Conservation (phyloP, 2,113 vertebrate species). For the Atherinomorus stipes region DNA sequence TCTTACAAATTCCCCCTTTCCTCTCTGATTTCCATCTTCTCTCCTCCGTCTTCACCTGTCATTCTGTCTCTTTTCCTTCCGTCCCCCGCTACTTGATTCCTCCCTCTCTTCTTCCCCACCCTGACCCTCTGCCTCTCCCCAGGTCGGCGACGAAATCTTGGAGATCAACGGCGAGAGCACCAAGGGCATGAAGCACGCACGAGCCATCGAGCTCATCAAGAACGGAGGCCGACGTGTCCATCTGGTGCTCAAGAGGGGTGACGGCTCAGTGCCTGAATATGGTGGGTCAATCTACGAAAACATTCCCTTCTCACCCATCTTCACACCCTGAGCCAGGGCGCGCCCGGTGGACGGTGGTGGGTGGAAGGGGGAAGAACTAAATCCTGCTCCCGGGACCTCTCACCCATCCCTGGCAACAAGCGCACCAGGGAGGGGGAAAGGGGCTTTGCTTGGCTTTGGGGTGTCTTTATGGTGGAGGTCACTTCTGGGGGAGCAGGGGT, state of each 20-base stretch:
- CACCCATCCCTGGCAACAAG: slow-evolving; percentile 80
- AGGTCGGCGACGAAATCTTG: slow-evolving; percentile 98
- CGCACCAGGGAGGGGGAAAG: slow-evolving; percentile 77
- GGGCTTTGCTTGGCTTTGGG: slow-evolving; percentile 79
- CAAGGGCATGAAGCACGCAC: slow-evolving; percentile 98
- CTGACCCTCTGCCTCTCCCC: not conserved
- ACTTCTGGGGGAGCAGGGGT: slow-evolving; percentile 80
- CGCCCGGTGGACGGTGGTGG: slow-evolving; percentile 64
- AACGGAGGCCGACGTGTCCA: slow-evolving; percentile 94
- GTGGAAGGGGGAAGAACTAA: slow-evolving; percentile 52
- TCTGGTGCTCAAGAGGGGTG: slow-evolving; percentile 97
- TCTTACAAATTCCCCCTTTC: not conserved
- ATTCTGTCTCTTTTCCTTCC: slow-evolving; percentile 5
- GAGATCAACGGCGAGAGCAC: slow-evolving; percentile 99
- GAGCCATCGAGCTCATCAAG: slow-evolving; percentile 99
- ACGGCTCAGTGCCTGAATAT: slow-evolving; percentile 99
- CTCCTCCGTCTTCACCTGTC: slow-evolving; percentile 23
- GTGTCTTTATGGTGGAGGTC: slow-evolving; percentile 77
- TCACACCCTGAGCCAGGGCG: slow-evolving; percentile 94
- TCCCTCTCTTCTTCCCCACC: not conserved
- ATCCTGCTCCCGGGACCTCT: slow-evolving; percentile 46
- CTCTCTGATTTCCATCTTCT: slow-evolving; percentile 31
- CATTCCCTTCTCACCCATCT: slow-evolving; percentile 98
- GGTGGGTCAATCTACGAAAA: slow-evolving; percentile 99
- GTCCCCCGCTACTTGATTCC: fast-evolving